Base-by-base conservation (phyloP, 2,888 invertebrate genomes). In the Drosophila nigricruria region DNA sequence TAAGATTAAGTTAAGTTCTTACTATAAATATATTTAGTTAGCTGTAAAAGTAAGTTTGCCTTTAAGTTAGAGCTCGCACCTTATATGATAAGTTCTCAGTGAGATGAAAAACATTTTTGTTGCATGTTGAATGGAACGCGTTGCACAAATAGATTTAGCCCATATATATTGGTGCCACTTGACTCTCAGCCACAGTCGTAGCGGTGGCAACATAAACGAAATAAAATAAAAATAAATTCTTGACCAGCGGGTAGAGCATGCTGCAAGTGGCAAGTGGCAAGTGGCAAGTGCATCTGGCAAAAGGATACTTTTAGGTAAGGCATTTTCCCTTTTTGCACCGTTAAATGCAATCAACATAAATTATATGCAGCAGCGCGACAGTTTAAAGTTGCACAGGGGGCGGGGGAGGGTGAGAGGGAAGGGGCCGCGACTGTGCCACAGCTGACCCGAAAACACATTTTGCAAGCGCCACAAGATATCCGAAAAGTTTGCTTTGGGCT, bases 391-490 rank as follows among this genome's bases (percentile, higher is more conserved):
- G 47, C 9, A 3, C 47, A 20, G 53, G 45, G 36, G 60, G 14
- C 2, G 12, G 53, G 27, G 9, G 20, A 18, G 14, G 16, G 30
- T 5, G 16, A 2, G 6, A 12, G 4, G 47, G 30, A 0, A 1
- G 12, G 53, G 25, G 25, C 47, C 10, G 18, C 47, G 27, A 14
- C 53, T 12, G 54, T 52, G 64, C 71, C 88, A 77, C 82, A 82
- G 87, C 85, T 91, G 92, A 91, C 91, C 91, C 82, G 87, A 89
- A 91, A 91, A 91, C 91, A 91, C 82, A 89, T 83, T 92, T 89
- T 85, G 74, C 87, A 73, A 77, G 54, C 65, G 61, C 74, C 77
- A 60, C 89, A 89, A 88, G 77, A 89, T 82, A 85, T 80, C 86
- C 18, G 79, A 75, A 70, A 78, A 74, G 71, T 79, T 32, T 73